Percentiles rank a stretch among this genome's conserved stretches.
Evolutionary conservation across 2,113 vertebrate species (phyloP).

Genomic region (Copsychus sechellarum): DNA sequence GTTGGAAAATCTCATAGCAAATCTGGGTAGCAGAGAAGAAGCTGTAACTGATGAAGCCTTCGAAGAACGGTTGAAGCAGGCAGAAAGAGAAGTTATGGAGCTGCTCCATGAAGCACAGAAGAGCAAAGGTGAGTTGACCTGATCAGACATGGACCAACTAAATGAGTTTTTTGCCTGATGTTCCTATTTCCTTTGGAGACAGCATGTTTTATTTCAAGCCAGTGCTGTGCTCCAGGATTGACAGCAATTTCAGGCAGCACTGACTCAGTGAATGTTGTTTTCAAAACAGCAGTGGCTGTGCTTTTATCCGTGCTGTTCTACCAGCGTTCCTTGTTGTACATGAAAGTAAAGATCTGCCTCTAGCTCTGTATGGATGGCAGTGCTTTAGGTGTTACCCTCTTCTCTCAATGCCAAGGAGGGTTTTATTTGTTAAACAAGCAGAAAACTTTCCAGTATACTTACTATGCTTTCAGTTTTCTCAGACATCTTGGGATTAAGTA

Average conservation of each 20-base stretch:
- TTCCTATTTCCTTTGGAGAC: background rate
- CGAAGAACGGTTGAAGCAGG: constrained; percentile 90
- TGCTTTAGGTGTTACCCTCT: background rate
- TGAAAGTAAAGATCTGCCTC: background rate
- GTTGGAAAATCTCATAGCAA: constrained; percentile 88
- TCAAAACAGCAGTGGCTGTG: background rate
- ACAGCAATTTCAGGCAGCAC: background rate
- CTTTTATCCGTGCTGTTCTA: background rate
- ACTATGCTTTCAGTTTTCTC: background rate
- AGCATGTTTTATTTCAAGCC: background rate
- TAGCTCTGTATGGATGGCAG: background rate
- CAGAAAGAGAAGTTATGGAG: constrained; percentile 85
- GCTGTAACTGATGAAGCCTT: constrained; percentile 88
- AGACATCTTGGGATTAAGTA: background rate
- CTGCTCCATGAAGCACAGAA: constrained; percentile 87
- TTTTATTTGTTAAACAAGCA: background rate
- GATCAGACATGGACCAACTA: background rate
- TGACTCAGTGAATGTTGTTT: background rate
- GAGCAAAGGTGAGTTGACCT: constrained; percentile 84
- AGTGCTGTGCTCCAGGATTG: background rate
- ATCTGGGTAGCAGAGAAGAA: constrained; percentile 84
- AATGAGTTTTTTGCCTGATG: background rate
- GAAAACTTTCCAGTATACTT: background rate
- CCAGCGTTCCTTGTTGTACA: background rate
- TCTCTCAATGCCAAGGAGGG: background rate